Base-by-base conservation (phyloP, 2,888 invertebrate species). In the Acanthopleura granulata region DNA sequence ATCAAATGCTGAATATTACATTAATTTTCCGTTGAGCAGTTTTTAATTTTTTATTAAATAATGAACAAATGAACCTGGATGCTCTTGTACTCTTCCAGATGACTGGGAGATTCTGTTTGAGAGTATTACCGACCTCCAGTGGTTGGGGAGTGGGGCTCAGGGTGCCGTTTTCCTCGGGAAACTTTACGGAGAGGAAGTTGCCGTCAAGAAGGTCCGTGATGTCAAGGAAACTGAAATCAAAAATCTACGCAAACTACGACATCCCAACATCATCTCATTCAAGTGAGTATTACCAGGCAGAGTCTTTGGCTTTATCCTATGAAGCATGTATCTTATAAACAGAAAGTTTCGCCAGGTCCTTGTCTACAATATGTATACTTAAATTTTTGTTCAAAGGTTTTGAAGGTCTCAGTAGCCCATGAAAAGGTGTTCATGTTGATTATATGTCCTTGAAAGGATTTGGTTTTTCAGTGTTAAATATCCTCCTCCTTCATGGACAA, bases 61-160 rank as follows among this genome's bases (percentile, higher is more conserved):
- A 40, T 3, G 9, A 40, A 6, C 9, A 40, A 40, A 40, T 40
- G 9, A 40, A 40, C 40, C 9, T 40, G 40, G 4, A 40, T 40
- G 40, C 9, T 40, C 40, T 6, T 40, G 9, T 40, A 40, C 40
- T 40, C 0, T 79, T 83, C 11, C 91, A 91, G 96, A 97, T 91
- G 94, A 95, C 77, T 98, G 98, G 98, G 97, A 98, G 91, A 96
- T 98, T 79, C 95, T 96, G 0, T 97, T 97, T 91, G 97, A 98
- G 88, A 93, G 94, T 25, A 96, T 99, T 80, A 95, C 93, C 74
- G 95, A 97, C 84, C 92, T 98, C 75, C 93, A 95, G 85, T 98
- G 96, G 94, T 91, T 99, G 74, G 98, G 98, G 0, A 95, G 96
- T 77, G 99, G 99, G 0, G 97, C 98, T 9, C 98, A 99, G 90